Percentiles rank a stretch among this genome's conserved stretches.
phyloP scores from a whole-genome alignment of 2,888 invertebrate genomes.

The Dioctria rufipes region DNA sequence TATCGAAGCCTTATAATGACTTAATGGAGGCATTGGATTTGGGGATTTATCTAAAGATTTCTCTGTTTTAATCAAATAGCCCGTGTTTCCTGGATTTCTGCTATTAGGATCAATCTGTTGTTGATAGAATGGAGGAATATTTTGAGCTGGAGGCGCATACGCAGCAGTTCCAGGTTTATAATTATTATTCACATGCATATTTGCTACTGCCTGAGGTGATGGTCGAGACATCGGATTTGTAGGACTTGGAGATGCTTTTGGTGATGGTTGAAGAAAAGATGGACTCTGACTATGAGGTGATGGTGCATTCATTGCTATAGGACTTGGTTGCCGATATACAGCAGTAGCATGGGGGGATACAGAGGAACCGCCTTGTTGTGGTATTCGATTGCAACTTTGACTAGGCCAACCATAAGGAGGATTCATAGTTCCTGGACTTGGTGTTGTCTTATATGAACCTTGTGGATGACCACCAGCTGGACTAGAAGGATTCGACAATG shows the following conservation, averaged over 20 bases:
- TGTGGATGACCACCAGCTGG: conserved; percentile 2
- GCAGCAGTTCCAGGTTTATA: conserved; percentile 18
- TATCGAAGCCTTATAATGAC: conserved; percentile 8
- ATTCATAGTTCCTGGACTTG: conserved; percentile 59
- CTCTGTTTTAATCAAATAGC: not conserved
- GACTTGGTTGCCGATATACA: conserved; percentile 9
- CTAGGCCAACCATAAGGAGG: conserved; percentile 61
- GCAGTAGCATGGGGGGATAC: conserved; percentile 29
- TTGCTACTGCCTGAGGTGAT: conserved; percentile 40
- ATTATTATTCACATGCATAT: not conserved
- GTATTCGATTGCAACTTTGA: conserved; percentile 50
- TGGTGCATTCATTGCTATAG: conserved; percentile 39
- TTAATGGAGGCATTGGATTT: not conserved
- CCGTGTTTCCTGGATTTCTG: not conserved
- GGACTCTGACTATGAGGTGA: conserved; percentile 58
- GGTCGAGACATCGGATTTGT: conserved; percentile 53
- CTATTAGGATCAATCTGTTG: not conserved
- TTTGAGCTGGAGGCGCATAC: conserved; percentile 7
- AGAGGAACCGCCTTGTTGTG: conserved; percentile 57
- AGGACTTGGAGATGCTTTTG: conserved; percentile 58
- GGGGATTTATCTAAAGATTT: not conserved
- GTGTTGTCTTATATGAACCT: conserved; percentile 44
- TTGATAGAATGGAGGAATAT: conserved; percentile 6
- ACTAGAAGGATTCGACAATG: conserved; percentile 40
- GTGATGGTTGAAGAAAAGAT: conserved; percentile 58